A percentile compares a stretch with the other conserved stretches of the same genome.
Evolutionary conservation across 2,888 invertebrate genomes (phyloP).

Genomic region (Nomada hirtipes): DNA sequence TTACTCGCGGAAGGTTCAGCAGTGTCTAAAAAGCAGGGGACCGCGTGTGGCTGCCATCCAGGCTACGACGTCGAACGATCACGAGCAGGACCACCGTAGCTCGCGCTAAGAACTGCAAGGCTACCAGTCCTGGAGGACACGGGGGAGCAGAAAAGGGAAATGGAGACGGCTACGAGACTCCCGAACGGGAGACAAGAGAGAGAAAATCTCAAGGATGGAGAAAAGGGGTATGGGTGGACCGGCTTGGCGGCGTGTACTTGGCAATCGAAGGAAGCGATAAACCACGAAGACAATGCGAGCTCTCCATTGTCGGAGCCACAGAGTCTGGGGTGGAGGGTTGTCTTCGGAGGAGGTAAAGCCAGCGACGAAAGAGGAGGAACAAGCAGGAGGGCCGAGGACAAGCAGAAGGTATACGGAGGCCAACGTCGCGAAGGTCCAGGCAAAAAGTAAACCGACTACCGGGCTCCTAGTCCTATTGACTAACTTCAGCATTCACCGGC

Average conservation of each 20-base stretch:
- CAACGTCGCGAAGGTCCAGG: conserved; percentile 70
- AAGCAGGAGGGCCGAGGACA: conserved; percentile 54
- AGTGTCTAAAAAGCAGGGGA: conserved; percentile 41
- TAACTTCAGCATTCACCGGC: conserved; percentile 73
- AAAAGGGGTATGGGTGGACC: conserved; percentile 48
- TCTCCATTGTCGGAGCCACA: conserved; percentile 75
- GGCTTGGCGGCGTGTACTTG: conserved; percentile 79
- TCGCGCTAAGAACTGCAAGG: conserved; percentile 29
- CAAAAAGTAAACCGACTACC: conserved; percentile 78
- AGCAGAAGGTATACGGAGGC: conserved; percentile 63
- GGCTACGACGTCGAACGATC: conserved; percentile 33
- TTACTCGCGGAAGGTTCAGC: neutral
- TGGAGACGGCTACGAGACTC: conserved; percentile 11
- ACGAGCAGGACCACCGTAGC: conserved; percentile 61
- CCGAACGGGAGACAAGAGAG: neutral
- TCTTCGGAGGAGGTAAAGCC: conserved; percentile 56
- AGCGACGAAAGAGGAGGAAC: conserved; percentile 54
- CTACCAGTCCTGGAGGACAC: conserved; percentile 25
- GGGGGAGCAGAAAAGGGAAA: conserved; percentile 21
- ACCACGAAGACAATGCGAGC: conserved; percentile 81
- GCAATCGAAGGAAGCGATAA: conserved; percentile 82
- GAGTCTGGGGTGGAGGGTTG: conserved; percentile 65
- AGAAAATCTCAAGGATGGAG: conserved; percentile 38
- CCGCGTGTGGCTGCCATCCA: conserved; percentile 58
- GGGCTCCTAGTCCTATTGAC: conserved; percentile 74